Conservation (phyloP, 2,888 invertebrate species). For the Argyra leucocephala region DNA sequence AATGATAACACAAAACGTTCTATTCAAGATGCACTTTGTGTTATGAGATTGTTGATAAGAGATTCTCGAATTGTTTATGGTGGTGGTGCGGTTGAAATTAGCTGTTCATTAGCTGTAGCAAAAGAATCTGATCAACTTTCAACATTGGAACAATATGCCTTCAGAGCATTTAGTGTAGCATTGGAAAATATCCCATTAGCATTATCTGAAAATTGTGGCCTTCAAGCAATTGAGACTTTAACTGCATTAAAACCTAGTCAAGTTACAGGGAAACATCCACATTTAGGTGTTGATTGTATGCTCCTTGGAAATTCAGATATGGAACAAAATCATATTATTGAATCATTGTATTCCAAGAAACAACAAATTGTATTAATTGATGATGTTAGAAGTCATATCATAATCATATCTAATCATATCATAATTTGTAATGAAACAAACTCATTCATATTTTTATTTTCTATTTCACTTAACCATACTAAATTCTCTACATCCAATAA, state of each 20-base stretch:
- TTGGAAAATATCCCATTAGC: conserved; percentile 91
- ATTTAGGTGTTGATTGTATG: conserved; percentile 93
- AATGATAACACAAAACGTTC: conserved; percentile 82
- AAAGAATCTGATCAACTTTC: conserved; percentile 79
- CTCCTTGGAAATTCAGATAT: conserved; percentile 73
- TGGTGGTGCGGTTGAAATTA: conserved; percentile 93
- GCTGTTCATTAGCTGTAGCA: conserved; percentile 85
- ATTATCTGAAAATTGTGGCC: conserved; percentile 91
- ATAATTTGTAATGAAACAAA: neutral
- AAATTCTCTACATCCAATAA: neutral
- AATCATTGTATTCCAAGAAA: conserved; percentile 92
- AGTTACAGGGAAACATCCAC: conserved; percentile 69
- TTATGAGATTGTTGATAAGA: conserved; percentile 67
- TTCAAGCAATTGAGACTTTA: conserved; percentile 84
- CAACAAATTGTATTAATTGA: conserved; percentile 97
- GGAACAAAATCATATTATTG: conserved; percentile 90
- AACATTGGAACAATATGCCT: conserved; percentile 94
- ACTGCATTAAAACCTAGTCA: conserved; percentile 87
- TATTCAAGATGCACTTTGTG: conserved; percentile 81
- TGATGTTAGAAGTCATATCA: conserved; percentile 62
- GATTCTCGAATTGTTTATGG: conserved; percentile 87
- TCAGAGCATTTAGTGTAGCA: conserved; percentile 90
- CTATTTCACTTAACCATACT: neutral
- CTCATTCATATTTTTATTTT: neutral
- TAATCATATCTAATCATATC: neutral